Conservation (phyloP, 2,888 invertebrate genomes). For the Chrysina gloriosa region DNA sequence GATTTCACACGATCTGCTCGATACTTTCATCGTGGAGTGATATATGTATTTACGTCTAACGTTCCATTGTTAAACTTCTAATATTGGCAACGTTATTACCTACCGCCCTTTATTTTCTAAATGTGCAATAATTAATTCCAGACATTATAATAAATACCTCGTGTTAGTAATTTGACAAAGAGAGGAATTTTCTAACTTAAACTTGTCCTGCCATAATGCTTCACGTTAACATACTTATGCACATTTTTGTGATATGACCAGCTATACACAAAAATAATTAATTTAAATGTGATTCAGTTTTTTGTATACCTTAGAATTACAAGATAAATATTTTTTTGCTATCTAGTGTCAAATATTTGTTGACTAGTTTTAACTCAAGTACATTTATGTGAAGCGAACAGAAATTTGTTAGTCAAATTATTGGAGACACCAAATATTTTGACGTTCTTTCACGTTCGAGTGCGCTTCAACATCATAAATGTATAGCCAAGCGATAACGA, state of each 20-base stretch:
- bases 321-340: slow-evolving; percentile 25
- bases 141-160: too few species aligned
- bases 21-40: slow-evolving; percentile 7
- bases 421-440: not conserved
- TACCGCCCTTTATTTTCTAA: not conserved
- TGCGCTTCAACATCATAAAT: slow-evolving; percentile 14
- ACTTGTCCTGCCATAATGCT: not conserved
- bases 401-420: slow-evolving; percentile 24
- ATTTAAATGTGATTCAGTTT: slow-evolving; percentile 11
- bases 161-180: too few species aligned
- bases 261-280: slow-evolving; percentile 2
- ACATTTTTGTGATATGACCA: not conserved
- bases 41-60: not conserved
- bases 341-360: slow-evolving; percentile 18
- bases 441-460: not conserved
- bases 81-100: not conserved
- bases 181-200: too few species aligned
- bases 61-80: not conserved
- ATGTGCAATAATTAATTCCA: too few species aligned
- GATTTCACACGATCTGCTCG: slow-evolving; percentile 42
- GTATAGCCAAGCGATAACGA: not conserved
- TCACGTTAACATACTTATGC: not conserved
- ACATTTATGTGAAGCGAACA: slow-evolving; percentile 2
- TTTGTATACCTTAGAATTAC: slow-evolving; percentile 9
- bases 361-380: slow-evolving; percentile 6